Evolutionary conservation across 1,140 invertebrate species (phyloP).

Genomic region (Anoplolepis gracilipes): DNA sequence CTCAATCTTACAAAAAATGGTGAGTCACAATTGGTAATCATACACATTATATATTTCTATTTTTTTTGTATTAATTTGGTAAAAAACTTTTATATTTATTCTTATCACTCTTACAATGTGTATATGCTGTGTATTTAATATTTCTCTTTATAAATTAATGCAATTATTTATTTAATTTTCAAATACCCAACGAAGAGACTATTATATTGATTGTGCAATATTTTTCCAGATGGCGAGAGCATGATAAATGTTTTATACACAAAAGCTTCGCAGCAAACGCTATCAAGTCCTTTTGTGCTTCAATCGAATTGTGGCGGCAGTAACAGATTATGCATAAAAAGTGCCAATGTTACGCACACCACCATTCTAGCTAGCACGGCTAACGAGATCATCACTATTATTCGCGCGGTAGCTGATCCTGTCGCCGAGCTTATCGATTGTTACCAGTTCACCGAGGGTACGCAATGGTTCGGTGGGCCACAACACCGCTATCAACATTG

Average conservation of each 20-base stretch:
- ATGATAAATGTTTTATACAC: conserved; percentile 15
- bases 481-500: conserved; percentile 88
- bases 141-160: background rate
- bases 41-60: background rate
- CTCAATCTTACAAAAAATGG: conserved; percentile 13
- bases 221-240: conserved; percentile 37
- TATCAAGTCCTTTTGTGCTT: background rate
- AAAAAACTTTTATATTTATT: background rate
- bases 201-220: background rate
- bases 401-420: conserved; percentile 49
- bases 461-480: conserved; percentile 88
- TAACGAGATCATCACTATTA: conserved; percentile 68
- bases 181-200: background rate
- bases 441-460: conserved; percentile 68
- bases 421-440: conserved; percentile 75
- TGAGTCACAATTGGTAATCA: background rate
- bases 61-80: background rate
- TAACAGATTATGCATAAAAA: conserved; percentile 66
- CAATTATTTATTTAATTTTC: background rate
- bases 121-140: too few relatives aligned
- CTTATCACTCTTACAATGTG: background rate
- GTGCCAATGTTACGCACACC: conserved; percentile 61
- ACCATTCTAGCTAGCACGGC: conserved; percentile 64
- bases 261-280: background rate
- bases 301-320: conserved; percentile 17